phyloP scores from a whole-genome alignment of 2,888 invertebrate species.

The Tetramorium bicarinatum region DNA sequence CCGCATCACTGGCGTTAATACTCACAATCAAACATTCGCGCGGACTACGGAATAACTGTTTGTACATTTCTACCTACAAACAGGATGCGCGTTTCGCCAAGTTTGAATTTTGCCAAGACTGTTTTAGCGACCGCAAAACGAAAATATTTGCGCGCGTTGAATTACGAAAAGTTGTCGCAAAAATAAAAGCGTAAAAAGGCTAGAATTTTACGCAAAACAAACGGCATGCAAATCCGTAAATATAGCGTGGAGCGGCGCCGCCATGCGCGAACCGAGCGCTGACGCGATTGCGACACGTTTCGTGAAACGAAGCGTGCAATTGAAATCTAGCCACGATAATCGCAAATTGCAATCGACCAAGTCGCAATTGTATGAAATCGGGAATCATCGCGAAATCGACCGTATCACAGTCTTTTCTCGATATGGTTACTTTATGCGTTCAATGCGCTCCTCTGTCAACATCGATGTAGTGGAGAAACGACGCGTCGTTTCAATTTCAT shows the following conservation, averaged over 20 bases:
- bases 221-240: background rate
- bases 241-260: background rate
- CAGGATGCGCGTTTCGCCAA: background rate
- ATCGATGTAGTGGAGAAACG: constrained; percentile 11
- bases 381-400: constrained; percentile 62
- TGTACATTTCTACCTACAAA: background rate
- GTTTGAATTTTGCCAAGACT: background rate
- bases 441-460: background rate
- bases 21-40: background rate
- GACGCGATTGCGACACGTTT: constrained; percentile 47
- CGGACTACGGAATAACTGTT: background rate
- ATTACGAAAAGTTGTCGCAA: background rate
- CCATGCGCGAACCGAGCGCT: background rate
- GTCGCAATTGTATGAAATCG: background rate
- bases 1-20: background rate
- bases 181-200: constrained; percentile 1
- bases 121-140: background rate
- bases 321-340: constrained; percentile 45
- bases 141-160: constrained; percentile 13
- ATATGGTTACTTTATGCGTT: constrained; percentile 53
- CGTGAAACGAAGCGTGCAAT: constrained; percentile 60
- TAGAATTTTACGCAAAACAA: constrained; percentile 8
- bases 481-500: background rate
- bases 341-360: constrained; percentile 39
- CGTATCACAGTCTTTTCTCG: constrained; percentile 35